Percentiles rank a stretch among this genome's conserved stretches.
These are phyloP conservation scores for Microcebus murinus DNA, from an alignment of 2,113 vertebrate species.

Conservation along the genomic window DNA sequence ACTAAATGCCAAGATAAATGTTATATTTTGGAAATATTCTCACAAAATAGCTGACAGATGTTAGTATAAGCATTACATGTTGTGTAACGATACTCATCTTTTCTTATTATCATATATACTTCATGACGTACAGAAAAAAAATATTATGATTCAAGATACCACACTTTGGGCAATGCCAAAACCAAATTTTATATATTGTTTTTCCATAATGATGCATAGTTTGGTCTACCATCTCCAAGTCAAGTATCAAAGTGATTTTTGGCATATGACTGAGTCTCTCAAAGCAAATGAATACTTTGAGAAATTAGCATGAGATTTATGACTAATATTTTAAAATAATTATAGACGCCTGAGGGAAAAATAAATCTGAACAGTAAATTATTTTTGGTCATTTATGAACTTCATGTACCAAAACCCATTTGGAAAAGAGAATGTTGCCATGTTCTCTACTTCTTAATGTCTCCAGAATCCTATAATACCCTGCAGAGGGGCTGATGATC, in stretches of 20 bases:
- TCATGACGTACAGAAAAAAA: constrained; percentile 60
- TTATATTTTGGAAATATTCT: constrained; percentile 77
- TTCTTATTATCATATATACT: constrained; percentile 19
- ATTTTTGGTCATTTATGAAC: constrained; percentile 55
- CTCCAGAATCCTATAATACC: not conserved
- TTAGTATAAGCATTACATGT: constrained; percentile 66
- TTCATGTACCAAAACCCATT: constrained; percentile 45
- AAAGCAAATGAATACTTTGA: constrained; percentile 79
- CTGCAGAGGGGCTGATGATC: not conserved
- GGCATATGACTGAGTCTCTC: constrained; percentile 63
- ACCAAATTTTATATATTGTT: constrained; percentile 68
- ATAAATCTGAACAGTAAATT: constrained; percentile 55
- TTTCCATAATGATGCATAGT: constrained; percentile 36
- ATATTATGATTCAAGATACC: constrained; percentile 11
- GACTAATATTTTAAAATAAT: constrained; percentile 79
- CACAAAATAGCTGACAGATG: constrained; percentile 80
- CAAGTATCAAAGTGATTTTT: constrained; percentile 73
- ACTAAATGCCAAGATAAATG: constrained; percentile 83
- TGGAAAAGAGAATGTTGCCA: constrained; percentile 50
- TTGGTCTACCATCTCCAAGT: constrained; percentile 66
- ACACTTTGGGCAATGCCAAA: constrained; percentile 60
- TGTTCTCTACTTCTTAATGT: not conserved
- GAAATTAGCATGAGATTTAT: constrained; percentile 61
- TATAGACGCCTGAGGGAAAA: constrained; percentile 62
- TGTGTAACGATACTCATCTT: constrained; percentile 64